These are phyloP conservation scores for Heteromurus nitidus DNA, from an alignment of 2,888 invertebrate species.

Conservation along the genomic window DNA sequence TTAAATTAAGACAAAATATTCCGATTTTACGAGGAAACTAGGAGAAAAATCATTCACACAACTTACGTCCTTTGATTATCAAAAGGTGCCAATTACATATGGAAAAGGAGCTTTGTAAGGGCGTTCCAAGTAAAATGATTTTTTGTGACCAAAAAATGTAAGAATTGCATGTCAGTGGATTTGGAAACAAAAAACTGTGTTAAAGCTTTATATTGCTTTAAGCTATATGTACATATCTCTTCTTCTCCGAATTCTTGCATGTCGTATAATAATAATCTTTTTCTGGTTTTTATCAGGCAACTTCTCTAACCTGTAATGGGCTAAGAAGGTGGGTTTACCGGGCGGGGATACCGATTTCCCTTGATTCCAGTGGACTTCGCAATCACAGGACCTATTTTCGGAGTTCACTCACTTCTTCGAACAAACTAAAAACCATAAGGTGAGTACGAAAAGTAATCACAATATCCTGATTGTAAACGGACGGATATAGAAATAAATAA, in stretches of 20 bases:
- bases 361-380: conserved; percentile 25
- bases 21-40: conserved; percentile 27
- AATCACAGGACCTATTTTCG: conserved; percentile 49
- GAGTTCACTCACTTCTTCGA: conserved; percentile 35
- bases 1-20: neutral
- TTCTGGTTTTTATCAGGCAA: conserved; percentile 45
- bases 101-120: conserved; percentile 45
- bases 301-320: conserved; percentile 28
- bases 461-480: conserved; percentile 52
- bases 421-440: conserved; percentile 37
- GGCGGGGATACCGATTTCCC: conserved; percentile 47
- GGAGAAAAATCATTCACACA: conserved; percentile 16
- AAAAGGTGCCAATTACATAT: conserved; percentile 43
- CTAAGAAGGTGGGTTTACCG: conserved; percentile 44
- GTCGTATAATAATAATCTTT: conserved; percentile 57
- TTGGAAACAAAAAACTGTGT: conserved; percentile 3
- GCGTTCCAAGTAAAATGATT: conserved; percentile 27
- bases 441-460: conserved; percentile 40
- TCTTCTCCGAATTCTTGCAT: conserved; percentile 40
- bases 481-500: conserved; percentile 53
- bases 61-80: conserved; percentile 7
- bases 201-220: neutral
- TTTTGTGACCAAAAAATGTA: conserved; percentile 19
- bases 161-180: conserved; percentile 12
- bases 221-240: neutral